Conservation (phyloP, 2,888 invertebrate genomes). For the Drosophila dives region DNA sequence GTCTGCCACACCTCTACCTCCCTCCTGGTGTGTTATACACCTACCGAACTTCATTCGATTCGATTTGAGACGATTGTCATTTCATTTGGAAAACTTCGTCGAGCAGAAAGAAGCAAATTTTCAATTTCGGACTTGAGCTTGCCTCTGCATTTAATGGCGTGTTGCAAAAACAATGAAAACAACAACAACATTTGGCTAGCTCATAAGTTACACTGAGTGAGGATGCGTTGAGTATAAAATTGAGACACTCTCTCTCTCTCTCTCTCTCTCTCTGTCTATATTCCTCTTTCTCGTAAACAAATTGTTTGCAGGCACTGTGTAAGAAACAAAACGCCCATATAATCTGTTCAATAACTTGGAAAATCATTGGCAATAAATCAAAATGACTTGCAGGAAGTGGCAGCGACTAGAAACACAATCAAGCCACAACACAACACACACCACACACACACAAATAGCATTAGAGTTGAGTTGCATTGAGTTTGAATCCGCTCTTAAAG, state of each 20-base stretch:
- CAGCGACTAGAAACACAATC: slow-evolving; percentile 46
- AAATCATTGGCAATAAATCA: slow-evolving; percentile 84
- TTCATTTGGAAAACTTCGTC: slow-evolving; percentile 73
- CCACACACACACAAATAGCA: slow-evolving; percentile 18
- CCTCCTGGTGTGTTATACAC: slow-evolving; percentile 5
- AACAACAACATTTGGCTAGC: slow-evolving; percentile 27
- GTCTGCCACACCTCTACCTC: not conserved
- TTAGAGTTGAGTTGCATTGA: slow-evolving; percentile 55
- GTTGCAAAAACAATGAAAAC: slow-evolving; percentile 19
- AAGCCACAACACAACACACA: slow-evolving; percentile 15
- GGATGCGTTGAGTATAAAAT: slow-evolving; percentile 18
- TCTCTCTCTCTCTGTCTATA: not conserved
- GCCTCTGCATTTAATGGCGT: slow-evolving; percentile 71
- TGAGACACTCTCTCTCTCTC: slow-evolving; percentile 15
- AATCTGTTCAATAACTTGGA: slow-evolving; percentile 84
- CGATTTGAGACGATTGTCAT: slow-evolving; percentile 63
- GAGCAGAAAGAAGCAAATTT: slow-evolving; percentile 72
- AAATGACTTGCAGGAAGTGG: slow-evolving; percentile 80
- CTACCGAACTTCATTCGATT: slow-evolving; percentile 31
- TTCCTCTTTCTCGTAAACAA: slow-evolving; percentile 66
- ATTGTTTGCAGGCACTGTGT: slow-evolving; percentile 67
- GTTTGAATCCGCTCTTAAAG: slow-evolving; percentile 51
- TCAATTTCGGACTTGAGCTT: slow-evolving; percentile 59
- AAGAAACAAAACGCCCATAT: slow-evolving; percentile 75
- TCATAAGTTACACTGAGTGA: slow-evolving; percentile 50